A percentile compares a stretch with the other conserved stretches of the same genome.
phyloP scores from a whole-genome alignment of 2,113 vertebrate genomes.

The Vidua macroura region DNA sequence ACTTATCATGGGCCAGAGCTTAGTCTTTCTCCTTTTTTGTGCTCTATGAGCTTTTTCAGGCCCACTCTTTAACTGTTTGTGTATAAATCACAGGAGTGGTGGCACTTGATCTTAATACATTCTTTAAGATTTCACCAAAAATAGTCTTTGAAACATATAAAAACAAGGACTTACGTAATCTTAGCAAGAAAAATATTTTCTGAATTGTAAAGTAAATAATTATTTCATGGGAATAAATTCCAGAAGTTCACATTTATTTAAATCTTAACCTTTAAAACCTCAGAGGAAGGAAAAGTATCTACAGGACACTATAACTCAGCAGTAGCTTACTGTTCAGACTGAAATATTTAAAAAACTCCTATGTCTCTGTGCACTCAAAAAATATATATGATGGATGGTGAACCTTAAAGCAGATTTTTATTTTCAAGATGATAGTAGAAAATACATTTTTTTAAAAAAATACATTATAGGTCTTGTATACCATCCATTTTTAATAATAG shows the following conservation, averaged over 20 bases:
- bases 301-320: background rate
- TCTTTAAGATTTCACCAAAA: background rate
- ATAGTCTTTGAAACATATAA: background rate
- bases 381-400: background rate
- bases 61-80: background rate
- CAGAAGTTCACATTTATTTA: background rate
- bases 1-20: fast-evolving
- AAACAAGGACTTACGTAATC: fast-evolving
- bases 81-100: background rate
- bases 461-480: background rate
- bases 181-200: background rate
- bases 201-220: background rate
- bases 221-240: background rate
- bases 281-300: background rate
- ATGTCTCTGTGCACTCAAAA: background rate
- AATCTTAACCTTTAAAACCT: background rate
- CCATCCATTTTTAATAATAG: background rate
- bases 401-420: background rate
- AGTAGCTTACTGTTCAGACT: background rate
- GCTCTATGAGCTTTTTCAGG: background rate
- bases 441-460: background rate
- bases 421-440: background rate
- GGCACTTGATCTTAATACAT: background rate
- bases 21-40: background rate
- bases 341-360: background rate